Evolutionary conservation across 2,888 invertebrate genomes (phyloP), one percentile per base, ranked within the genome.

Genomic region (Nemotelus nigrinus): DNA sequence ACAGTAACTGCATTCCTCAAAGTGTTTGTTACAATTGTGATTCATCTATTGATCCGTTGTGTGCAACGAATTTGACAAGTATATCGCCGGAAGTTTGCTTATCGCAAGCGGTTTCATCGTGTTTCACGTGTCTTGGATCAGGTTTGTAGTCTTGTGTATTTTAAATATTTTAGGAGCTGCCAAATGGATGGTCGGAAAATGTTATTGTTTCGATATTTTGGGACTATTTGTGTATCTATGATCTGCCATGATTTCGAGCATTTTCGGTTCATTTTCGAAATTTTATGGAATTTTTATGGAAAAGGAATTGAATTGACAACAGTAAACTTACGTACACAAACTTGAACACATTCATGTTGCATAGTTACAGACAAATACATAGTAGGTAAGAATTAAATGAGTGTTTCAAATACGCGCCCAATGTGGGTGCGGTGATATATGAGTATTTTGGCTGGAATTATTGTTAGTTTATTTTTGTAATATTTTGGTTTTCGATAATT

Each of bases 21-120:
- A 65, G 65, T 53, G 65, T 65, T n/a, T 76, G 76, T 65, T 65
- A 65, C 25, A 50, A 41, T n/a, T 76, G 76, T 55, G 53, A 76
- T 45, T 76, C 76, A 3, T 1, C 5, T 8, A 25, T 41, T 41
- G 55, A 76, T 65, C 53, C 64, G 5, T 44, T 65, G 53, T 76
- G 76, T 43, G 47, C 39, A 44, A 65, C 10, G 4, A 39, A 76
- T 65, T 4, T 76, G 25, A 65, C 10, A 3, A 41, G 4, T 0
- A n/a, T 76, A 3, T n/a, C 39, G 8, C 53, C 76, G 43, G 55
- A 64, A 76, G 65, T 10, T 6, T 76, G 76, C 2, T 53, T 63
- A 4, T 45, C 41, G 43, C 60, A 50, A 39, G 60, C 8, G 25
- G n/a, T 60, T 6, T 45, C 74, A 48, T 48, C 74, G 57, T 74